phyloP scores from a whole-genome alignment of 2,888 invertebrate species.

The Drosophila colorata region DNA sequence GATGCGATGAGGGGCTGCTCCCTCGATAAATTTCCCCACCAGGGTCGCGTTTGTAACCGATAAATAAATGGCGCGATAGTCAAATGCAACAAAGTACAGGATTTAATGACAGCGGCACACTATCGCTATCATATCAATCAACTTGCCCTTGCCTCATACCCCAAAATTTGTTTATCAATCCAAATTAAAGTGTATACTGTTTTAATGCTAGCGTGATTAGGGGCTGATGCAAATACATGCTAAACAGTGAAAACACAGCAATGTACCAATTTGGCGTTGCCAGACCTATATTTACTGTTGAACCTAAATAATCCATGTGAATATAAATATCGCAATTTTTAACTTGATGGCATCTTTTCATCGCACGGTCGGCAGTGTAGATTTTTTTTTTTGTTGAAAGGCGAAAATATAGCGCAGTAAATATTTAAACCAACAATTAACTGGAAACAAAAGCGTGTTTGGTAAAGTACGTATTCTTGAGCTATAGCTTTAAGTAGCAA shows the following conservation, averaged over 20 bases:
- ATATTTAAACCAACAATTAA: conserved; percentile 6
- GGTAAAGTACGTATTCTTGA: conserved; percentile 19
- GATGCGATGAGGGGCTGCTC: too few relatives aligned
- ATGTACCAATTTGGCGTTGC: conserved; percentile 9
- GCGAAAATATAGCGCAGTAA: conserved; percentile 9
- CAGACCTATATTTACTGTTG: not conserved
- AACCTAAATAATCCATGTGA: conserved; percentile 7
- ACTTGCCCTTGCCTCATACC: not conserved
- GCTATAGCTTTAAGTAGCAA: not conserved
- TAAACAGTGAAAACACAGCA: not conserved
- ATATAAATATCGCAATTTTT: conserved; percentile 14
- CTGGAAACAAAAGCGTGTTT: conserved; percentile 1
- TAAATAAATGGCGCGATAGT: too few relatives aligned
- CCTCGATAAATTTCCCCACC: too few relatives aligned
- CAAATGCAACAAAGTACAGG: too few relatives aligned
- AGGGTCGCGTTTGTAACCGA: too few relatives aligned
- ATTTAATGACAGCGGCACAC: too few relatives aligned
- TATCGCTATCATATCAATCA: too few relatives aligned
- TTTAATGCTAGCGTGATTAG: not conserved
- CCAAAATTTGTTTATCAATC: not conserved
- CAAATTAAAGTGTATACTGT: not conserved
- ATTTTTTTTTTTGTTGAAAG: conserved; percentile 34
- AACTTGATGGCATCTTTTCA: conserved; percentile 27
- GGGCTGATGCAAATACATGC: not conserved
- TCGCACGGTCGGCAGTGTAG: conserved; percentile 31